Conservation (phyloP, 2,797 vertebrate genomes). For the Platyrinchus mystaceus region DNA sequence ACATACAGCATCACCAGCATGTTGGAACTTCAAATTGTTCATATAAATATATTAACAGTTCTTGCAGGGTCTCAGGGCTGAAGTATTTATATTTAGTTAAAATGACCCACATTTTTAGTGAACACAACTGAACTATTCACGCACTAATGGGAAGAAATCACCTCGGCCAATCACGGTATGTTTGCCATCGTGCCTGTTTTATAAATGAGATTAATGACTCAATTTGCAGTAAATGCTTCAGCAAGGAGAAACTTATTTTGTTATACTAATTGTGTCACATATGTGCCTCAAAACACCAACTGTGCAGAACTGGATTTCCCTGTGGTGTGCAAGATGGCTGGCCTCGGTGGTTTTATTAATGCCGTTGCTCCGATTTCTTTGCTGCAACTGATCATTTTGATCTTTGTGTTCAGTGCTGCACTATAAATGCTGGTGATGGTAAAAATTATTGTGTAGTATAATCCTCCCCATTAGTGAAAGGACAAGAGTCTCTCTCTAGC, state of each 20-base stretch:
- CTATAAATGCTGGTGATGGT: conserved; percentile 10
- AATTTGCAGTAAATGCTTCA: conserved; percentile 64
- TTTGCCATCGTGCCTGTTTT: conserved; percentile 35
- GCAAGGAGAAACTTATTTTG: conserved; percentile 66
- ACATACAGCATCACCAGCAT: not conserved
- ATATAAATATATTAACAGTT: not conserved
- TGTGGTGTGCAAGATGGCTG: not conserved
- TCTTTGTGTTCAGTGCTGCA: conserved; percentile 13
- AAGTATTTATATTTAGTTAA: not conserved
- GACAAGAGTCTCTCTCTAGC: conserved; percentile 3
- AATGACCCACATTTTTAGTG: conserved; percentile 19
- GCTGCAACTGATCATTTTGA: conserved; percentile 47
- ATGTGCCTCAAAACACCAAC: conserved; percentile 57
- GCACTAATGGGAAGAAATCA: conserved; percentile 15
- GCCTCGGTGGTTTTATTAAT: conserved; percentile 61
- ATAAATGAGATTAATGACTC: conserved; percentile 71
- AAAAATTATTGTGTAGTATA: not conserved
- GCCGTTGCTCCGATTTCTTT: conserved; percentile 17
- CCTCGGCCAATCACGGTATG: not conserved
- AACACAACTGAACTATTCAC: not conserved
- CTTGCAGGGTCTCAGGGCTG: not conserved
- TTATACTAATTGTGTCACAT: conserved; percentile 61
- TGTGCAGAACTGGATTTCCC: conserved; percentile 54
- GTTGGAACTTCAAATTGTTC: not conserved
- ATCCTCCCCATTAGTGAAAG: conserved; percentile 26